Percentiles rank a stretch among this genome's conserved stretches.
These are phyloP conservation scores for Rhinolophus sinicus DNA, from an alignment of 2,113 vertebrate genomes.

Conservation along the genomic window DNA sequence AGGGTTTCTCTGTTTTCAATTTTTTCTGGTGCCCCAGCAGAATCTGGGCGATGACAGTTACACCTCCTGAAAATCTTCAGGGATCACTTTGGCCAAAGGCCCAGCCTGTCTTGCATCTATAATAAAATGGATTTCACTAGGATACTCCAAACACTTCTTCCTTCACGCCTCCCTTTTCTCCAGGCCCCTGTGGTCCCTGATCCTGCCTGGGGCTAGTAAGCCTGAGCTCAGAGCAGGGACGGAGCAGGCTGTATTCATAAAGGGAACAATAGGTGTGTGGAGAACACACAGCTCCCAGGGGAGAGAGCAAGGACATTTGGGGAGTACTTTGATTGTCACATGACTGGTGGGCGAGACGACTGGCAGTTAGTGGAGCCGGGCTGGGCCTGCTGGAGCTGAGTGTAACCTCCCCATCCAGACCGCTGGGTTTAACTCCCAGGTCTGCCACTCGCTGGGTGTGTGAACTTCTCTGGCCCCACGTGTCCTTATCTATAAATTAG, in stretches of 20 bases:
- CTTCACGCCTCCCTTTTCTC: background rate
- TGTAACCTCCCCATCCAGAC: background rate
- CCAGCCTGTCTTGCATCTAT: background rate
- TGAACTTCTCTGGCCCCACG: background rate
- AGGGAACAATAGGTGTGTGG: rapidly evolving
- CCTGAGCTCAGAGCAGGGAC: background rate
- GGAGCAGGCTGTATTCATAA: rapidly evolving
- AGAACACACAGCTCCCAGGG: background rate
- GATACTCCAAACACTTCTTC: background rate
- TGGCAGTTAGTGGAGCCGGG: background rate
- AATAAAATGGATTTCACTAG: background rate
- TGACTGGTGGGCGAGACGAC: rapidly evolving
- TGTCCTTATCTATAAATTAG: background rate
- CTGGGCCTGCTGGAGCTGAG: background rate
- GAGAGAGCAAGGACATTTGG: rapidly evolving
- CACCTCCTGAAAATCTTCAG: background rate
- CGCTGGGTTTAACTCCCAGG: background rate
- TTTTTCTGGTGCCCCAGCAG: background rate
- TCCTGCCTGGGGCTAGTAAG: background rate
- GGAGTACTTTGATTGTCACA: background rate
- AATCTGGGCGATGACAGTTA: background rate
- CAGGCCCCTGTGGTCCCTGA: no score
- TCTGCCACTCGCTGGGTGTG: rapidly evolving
- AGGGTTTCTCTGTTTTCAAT: background rate
- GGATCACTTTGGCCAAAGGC: background rate